Evolutionary conservation across 2,797 vertebrate genomes (phyloP).

Genomic region (Chrysocyon brachyurus): DNA sequence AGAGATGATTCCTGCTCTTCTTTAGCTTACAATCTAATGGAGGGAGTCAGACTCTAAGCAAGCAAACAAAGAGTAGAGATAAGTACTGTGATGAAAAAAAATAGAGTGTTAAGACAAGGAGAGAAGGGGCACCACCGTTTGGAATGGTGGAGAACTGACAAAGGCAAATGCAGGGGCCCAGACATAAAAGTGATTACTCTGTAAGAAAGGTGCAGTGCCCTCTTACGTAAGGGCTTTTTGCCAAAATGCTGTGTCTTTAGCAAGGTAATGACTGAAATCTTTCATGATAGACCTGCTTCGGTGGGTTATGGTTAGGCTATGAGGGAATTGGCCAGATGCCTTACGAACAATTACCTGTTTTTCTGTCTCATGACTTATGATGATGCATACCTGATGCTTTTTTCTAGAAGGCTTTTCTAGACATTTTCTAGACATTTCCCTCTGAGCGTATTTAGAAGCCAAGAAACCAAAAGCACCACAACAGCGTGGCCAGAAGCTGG

Average conservation of each 20-base stretch:
- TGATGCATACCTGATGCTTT: background rate
- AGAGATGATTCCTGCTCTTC: background rate
- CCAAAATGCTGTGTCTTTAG: background rate
- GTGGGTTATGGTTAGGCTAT: background rate
- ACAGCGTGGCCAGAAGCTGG: background rate
- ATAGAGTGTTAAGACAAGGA: background rate
- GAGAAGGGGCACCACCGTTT: background rate
- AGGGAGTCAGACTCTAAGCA: background rate
- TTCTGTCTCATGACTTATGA: slow-evolving; percentile 17
- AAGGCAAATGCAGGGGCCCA: background rate
- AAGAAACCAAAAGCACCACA: background rate
- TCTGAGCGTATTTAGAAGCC: slow-evolving; percentile 34
- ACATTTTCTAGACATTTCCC: background rate
- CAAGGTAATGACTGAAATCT: background rate
- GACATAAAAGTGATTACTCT: background rate
- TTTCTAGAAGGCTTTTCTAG: background rate
- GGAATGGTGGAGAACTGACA: background rate
- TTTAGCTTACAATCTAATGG: background rate
- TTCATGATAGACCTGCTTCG: background rate
- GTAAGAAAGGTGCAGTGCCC: background rate
- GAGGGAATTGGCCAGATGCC: background rate
- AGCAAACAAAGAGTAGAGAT: background rate
- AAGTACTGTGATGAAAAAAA: background rate
- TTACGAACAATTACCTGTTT: slow-evolving; percentile 22
- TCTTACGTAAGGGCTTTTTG: background rate